These are phyloP conservation scores for Pomatorhinus ruficollis DNA, from an alignment of 2,113 vertebrate genomes.

Conservation along the genomic window DNA sequence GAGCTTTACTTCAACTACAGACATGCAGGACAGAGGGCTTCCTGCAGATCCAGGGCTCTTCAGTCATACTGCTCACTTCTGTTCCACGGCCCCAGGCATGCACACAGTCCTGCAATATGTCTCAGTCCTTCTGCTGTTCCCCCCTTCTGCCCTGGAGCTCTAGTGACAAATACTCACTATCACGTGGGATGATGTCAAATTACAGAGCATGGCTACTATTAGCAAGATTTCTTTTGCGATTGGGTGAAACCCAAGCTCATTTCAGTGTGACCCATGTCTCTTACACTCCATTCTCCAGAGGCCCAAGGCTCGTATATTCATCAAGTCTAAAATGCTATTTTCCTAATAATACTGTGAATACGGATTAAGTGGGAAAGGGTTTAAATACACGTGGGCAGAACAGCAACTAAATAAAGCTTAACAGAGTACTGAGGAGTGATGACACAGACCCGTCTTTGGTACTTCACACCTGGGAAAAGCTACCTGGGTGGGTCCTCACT, in stretches of 20 bases:
- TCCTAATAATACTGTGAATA: neutral
- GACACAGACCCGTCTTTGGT: neutral
- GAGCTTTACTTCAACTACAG: neutral
- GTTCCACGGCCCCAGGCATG: neutral
- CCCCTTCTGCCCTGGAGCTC: neutral
- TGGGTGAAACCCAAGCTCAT: neutral
- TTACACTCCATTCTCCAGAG: neutral
- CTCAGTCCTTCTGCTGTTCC: neutral
- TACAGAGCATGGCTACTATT: neutral
- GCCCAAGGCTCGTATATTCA: neutral
- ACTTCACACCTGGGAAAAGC: neutral
- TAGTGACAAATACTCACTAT: neutral
- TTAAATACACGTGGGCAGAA: neutral
- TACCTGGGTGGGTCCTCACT: neutral
- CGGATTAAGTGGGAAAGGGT: neutral
- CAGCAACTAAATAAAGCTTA: neutral
- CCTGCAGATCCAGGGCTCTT: neutral
- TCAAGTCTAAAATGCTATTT: neutral
- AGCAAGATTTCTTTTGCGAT: neutral
- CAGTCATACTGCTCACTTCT: neutral
- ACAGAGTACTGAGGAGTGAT: neutral
- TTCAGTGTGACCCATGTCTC: neutral
- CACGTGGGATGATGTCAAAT: neutral
- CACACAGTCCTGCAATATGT: neutral
- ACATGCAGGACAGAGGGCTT: neutral